Evolutionary conservation across 37 sponge, comb jelly and placozoan species (phyloP).

Genomic region (Eunapius fragilis): DNA sequence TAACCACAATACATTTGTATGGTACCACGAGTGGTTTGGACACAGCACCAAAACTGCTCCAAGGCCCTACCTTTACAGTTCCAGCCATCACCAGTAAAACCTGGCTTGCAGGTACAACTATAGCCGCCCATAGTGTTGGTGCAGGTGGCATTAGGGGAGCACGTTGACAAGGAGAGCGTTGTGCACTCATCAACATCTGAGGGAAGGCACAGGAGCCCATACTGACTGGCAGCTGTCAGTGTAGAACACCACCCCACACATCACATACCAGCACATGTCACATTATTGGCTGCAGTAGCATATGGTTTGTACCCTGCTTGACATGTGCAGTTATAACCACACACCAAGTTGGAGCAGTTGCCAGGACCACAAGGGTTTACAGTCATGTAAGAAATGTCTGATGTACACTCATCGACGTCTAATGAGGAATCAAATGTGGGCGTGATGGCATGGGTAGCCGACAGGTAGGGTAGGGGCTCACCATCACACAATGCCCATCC

Average conservation of each 20-base stretch:
- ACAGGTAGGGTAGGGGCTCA: not conserved
- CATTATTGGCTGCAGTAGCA: not conserved
- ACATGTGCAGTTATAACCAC: slow-evolving; percentile 27
- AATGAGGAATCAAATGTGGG: not conserved
- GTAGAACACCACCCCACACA: not conserved
- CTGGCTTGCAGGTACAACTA: slow-evolving; percentile 20
- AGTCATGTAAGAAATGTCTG: too few species aligned
- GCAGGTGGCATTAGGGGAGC: slow-evolving; percentile 24
- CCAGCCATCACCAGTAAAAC: slow-evolving; percentile 22
- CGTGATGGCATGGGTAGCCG: not conserved
- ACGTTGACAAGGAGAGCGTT: not conserved
- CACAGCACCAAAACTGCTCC: not conserved
- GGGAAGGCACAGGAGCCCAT: not conserved
- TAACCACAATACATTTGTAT: not conserved
- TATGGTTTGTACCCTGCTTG: not conserved
- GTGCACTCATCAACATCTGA: slow-evolving; percentile 40
- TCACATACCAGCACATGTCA: not conserved
- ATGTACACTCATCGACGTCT: slow-evolving; percentile 10
- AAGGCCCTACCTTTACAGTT: slow-evolving; percentile 3
- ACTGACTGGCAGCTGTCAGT: too few species aligned
- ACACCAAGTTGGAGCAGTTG: slow-evolving; percentile 11
- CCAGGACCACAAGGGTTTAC: slow-evolving; percentile 9
- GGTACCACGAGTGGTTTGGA: not conserved
- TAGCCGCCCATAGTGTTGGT: slow-evolving; percentile 15
- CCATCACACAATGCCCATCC: not conserved